These are phyloP conservation scores for Andrena hattorfiana DNA, from an alignment of 2,888 invertebrate genomes.

Conservation along the genomic window DNA sequence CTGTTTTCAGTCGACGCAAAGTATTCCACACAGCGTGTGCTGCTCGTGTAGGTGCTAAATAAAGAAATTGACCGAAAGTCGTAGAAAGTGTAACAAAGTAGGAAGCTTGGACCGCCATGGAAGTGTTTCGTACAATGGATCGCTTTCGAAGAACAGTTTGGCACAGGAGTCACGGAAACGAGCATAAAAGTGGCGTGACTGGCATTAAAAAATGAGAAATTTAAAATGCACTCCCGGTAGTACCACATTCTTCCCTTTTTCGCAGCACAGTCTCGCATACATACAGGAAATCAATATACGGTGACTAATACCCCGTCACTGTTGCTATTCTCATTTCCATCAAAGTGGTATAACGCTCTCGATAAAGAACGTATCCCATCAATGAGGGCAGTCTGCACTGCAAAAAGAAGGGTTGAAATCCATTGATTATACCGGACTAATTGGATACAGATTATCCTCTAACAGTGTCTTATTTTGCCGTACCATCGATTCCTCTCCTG, in stretches of 20 bases:
- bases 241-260: not conserved
- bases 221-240: slow-evolving; percentile 37
- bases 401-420: not conserved
- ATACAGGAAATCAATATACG: slow-evolving; percentile 59
- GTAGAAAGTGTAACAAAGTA: not conserved
- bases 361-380: slow-evolving; percentile 11
- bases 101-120: not conserved
- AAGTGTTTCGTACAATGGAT: not conserved
- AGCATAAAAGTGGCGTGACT: not conserved
- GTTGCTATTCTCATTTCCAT: slow-evolving; percentile 47
- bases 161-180: not conserved
- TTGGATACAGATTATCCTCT: not conserved
- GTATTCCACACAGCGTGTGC: too few relatives aligned
- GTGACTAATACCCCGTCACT: slow-evolving; percentile 39
- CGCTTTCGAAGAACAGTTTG: not conserved
- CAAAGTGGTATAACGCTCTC: not conserved
- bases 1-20: too few relatives aligned
- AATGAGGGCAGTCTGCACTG: not conserved
- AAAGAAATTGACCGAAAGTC: not conserved
- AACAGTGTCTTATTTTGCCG: not conserved
- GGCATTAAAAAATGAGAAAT: slow-evolving; percentile 41
- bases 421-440: not conserved
- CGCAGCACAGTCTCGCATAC: slow-evolving; percentile 30
- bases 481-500: not conserved
- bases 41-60: too few relatives aligned